Conservation (phyloP, 2,888 invertebrate genomes). For the Acronicta alni region DNA sequence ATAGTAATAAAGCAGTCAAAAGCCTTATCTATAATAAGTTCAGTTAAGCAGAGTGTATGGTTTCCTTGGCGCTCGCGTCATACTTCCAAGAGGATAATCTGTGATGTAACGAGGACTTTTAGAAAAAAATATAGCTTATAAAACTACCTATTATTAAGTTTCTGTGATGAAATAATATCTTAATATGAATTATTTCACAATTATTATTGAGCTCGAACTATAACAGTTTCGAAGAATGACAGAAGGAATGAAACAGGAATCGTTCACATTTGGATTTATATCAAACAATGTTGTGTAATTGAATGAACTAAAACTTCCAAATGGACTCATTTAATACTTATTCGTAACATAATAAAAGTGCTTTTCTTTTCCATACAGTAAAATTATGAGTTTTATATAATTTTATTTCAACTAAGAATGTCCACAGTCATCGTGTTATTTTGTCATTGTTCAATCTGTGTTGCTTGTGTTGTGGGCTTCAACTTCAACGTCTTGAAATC, state of each 20-base stretch:
- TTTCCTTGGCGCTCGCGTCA: conserved; percentile 4
- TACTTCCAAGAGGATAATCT: conserved; percentile 21
- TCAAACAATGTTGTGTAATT: conserved; percentile 6
- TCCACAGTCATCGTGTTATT: no score
- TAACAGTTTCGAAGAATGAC: neutral
- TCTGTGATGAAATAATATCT: conserved; percentile 14
- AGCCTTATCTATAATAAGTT: conserved; percentile 7
- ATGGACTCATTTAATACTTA: conserved; percentile 7
- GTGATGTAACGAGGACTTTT: conserved; percentile 35
- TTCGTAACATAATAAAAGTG: conserved; percentile 7
- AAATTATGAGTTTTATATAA: neutral
- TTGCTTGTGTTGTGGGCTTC: neutral
- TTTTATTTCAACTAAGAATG: no score
- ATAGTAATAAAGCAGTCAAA: conserved; percentile 3
- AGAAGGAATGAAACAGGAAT: conserved; percentile 6
- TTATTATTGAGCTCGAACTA: conserved; percentile 2
- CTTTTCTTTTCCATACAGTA: neutral
- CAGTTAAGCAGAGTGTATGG: conserved; percentile 1
- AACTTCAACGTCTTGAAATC: neutral
- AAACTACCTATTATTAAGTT: conserved; percentile 17
- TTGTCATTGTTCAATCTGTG: no score
- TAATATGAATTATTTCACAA: conserved; percentile 8
- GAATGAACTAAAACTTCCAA: conserved; percentile 4
- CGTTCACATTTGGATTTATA: conserved; percentile 3
- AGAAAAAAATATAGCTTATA: conserved; percentile 16